Evolutionary conservation across 2,113 vertebrate genomes (phyloP).

Genomic region (Lagopus muta): DNA sequence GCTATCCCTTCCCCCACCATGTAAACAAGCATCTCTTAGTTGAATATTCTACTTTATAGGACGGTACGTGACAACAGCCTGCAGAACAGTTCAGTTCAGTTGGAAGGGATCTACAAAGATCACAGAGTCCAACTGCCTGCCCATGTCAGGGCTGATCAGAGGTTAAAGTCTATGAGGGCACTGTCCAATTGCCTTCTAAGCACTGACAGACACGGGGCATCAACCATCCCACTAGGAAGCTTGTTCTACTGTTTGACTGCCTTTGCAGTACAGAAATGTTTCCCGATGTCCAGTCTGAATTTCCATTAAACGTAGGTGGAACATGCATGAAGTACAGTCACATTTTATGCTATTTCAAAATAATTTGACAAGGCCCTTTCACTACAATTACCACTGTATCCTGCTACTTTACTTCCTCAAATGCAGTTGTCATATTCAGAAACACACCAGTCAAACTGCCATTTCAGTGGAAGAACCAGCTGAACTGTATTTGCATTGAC

Average conservation of each 20-base stretch:
- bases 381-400: not conserved
- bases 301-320: too few relatives aligned
- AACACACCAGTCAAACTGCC: not conserved
- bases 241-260: not conserved
- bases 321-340: accelerated
- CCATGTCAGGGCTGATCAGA: not conserved
- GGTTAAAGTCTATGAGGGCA: not conserved
- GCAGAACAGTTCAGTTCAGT: not conserved
- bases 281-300: not conserved
- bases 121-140: not conserved
- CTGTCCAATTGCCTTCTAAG: not conserved
- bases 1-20: not conserved
- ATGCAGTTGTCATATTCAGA: not conserved
- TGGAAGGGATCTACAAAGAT: not conserved
- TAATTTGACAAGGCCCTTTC: not conserved
- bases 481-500: not conserved
- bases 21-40: not conserved
- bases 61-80: not conserved
- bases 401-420: not conserved
- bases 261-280: not conserved
- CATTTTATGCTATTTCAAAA: not conserved
- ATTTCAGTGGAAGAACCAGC: not conserved
- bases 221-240: not conserved
- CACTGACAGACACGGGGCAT: not conserved
- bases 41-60: not conserved